Evolutionary conservation across 2,113 vertebrate genomes (phyloP).

Genomic region (Peromyscus polionotus): DNA sequence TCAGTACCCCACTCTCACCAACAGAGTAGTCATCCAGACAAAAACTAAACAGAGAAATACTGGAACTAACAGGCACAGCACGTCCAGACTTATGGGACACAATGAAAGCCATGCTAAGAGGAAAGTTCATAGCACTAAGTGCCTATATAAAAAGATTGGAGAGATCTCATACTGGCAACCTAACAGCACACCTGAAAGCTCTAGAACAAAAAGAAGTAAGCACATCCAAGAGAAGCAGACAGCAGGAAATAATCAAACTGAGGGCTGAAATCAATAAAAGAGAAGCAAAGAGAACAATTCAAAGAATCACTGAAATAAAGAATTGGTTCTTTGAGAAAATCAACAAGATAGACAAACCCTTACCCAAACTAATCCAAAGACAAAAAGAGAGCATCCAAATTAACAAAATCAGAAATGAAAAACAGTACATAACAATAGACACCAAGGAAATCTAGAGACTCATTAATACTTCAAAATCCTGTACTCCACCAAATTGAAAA

Average conservation of each 20-base stretch:
- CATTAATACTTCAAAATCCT: not conserved
- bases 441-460: not conserved
- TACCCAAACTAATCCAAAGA: not conserved
- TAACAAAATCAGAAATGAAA: not conserved
- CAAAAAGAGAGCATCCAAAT: not conserved
- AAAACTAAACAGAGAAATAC: no score
- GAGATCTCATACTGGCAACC: not conserved
- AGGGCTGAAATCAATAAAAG: not conserved
- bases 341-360: not conserved
- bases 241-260: not conserved
- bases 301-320: not conserved
- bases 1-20: no score
- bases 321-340: not conserved
- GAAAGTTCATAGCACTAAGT: not conserved
- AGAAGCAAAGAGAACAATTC: not conserved
- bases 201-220: not conserved
- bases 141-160: fast-evolving
- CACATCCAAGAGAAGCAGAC: not conserved
- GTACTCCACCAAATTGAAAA: not conserved
- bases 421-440: not conserved
- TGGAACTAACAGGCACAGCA: no score
- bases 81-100: not conserved
- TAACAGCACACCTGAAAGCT: not conserved
- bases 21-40: no score
- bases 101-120: not conserved